Evolutionary conservation across 2,113 vertebrate genomes (phyloP).

Genomic region (Pelvicachromis taeniatus): DNA sequence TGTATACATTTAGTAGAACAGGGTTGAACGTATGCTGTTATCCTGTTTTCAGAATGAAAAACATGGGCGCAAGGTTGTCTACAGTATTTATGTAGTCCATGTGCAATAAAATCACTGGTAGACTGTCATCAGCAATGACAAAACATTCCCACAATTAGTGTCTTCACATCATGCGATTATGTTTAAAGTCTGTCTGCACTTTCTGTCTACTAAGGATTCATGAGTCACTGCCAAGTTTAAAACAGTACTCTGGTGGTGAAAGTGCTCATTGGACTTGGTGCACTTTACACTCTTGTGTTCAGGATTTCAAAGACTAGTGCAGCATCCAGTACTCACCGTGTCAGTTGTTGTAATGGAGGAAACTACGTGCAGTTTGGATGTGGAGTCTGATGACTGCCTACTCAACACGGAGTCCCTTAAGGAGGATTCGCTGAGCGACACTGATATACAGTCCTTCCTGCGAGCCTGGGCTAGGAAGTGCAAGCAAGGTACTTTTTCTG

Average conservation of each 20-base stretch:
- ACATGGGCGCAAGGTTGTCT: background rate
- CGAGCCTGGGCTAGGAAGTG: conserved; percentile 72
- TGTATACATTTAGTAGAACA: background rate
- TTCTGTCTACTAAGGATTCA: too few species aligned
- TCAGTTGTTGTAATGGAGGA: conserved; percentile 68
- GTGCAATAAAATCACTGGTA: background rate
- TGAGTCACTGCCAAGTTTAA: background rate
- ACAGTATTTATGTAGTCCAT: background rate
- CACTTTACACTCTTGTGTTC: background rate
- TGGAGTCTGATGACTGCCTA: conserved; percentile 59
- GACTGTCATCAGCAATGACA: background rate
- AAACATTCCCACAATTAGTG: too few species aligned
- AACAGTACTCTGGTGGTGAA: background rate
- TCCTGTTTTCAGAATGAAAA: background rate
- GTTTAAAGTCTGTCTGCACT: too few species aligned
- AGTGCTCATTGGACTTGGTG: background rate
- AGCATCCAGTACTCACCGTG: conserved; percentile 55
- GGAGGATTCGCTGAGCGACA: conserved; percentile 78
- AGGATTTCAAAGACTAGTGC: background rate
- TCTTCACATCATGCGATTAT: too few species aligned
- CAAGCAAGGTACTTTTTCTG: conserved; percentile 83
- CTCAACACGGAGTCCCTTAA: conserved; percentile 58
- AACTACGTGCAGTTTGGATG: conserved; percentile 54
- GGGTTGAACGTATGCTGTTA: background rate
- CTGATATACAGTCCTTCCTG: conserved; percentile 65